phyloP scores from a whole-genome alignment of 2,888 invertebrate species.

The Lycaena phlaeas region DNA sequence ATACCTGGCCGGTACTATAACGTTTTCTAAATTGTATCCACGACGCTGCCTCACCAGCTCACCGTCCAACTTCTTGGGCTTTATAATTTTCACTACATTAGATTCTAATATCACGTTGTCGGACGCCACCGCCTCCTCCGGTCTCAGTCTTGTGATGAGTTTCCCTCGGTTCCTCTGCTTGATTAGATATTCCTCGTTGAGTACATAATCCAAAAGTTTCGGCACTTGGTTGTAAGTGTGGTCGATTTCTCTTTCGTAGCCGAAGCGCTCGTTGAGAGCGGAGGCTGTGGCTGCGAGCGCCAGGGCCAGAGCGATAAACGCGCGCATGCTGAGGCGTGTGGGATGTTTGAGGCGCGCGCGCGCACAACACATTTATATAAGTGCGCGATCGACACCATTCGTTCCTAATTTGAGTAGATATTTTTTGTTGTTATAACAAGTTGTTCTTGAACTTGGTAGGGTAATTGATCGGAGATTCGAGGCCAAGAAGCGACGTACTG shows the following conservation, averaged over 20 bases:
- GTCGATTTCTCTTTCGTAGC: constrained; percentile 60
- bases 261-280: constrained; percentile 46
- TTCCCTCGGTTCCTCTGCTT: constrained; percentile 53
- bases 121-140: constrained; percentile 48
- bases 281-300: constrained; percentile 41
- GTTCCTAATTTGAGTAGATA: constrained; percentile 60
- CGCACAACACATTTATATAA: constrained; percentile 49
- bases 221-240: constrained; percentile 47
- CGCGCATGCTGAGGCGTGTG: constrained; percentile 62
- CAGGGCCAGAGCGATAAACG: constrained; percentile 56
- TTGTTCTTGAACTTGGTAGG: constrained; percentile 58
- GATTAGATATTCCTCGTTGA: constrained; percentile 42
- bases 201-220: constrained; percentile 44
- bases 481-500: constrained; percentile 17
- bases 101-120: constrained; percentile 63
- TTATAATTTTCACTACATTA: constrained; percentile 50
- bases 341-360: constrained; percentile 65
- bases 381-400: constrained; percentile 61
- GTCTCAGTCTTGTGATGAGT: constrained; percentile 47
- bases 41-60: constrained; percentile 51
- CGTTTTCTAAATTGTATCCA: constrained; percentile 66
- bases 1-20: constrained; percentile 61
- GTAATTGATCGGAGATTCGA: constrained; percentile 32
- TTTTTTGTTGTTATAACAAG: constrained; percentile 39
- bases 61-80: constrained; percentile 39